Evolutionary conservation across 2,797 vertebrate species (phyloP).

Genomic region (Cynopterus sphinx): DNA sequence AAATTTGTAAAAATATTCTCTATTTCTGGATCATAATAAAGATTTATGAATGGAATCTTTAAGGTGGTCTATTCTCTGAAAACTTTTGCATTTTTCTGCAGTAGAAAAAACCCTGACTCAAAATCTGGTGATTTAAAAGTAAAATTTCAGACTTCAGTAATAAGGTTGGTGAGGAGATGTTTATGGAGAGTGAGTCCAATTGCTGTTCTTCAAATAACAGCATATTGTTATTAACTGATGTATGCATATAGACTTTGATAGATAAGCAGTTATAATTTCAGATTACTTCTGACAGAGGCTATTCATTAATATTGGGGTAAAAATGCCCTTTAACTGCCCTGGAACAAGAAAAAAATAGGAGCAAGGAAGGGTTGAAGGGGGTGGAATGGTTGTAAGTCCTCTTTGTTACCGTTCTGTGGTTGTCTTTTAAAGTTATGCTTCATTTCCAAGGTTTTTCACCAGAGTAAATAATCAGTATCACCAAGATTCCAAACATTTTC

Average conservation of each 20-base stretch:
- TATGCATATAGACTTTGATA: neutral
- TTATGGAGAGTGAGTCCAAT: neutral
- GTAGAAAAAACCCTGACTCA: neutral
- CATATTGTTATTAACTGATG: neutral
- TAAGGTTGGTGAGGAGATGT: neutral
- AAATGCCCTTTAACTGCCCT: neutral
- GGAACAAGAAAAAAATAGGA: neutral
- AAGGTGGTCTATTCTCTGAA: neutral
- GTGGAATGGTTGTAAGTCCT: neutral
- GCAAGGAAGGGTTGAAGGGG: neutral
- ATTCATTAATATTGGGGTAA: neutral
- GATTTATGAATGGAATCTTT: neutral
- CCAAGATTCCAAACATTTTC: neutral
- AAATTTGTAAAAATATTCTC: neutral
- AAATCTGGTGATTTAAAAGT: neutral
- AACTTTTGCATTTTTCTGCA: neutral
- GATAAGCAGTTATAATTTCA: constrained; percentile 15
- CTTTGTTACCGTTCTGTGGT: neutral
- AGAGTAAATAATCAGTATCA: constrained; percentile 2
- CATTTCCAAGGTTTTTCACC: constrained; percentile 16
- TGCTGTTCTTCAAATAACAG: neutral
- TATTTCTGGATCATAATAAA: neutral
- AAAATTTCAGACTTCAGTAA: neutral
- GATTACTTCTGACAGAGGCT: neutral
- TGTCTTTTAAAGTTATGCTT: constrained; percentile 40